phyloP scores from a whole-genome alignment of 1,140 invertebrate genomes.

The Himalopsyche phryganea region DNA sequence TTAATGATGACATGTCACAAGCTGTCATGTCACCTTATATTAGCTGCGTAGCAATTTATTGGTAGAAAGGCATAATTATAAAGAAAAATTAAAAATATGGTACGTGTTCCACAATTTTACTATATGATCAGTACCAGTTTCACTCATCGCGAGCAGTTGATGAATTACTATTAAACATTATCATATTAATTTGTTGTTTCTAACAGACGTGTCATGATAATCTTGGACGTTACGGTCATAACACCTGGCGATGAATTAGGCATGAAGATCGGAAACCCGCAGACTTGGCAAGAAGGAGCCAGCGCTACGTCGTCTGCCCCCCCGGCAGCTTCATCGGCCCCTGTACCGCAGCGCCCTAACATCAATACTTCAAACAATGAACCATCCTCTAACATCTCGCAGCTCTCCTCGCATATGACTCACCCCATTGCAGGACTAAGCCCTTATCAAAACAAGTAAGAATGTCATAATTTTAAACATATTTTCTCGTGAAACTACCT shows the following conservation, averaged over 20 bases:
- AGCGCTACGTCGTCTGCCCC: constrained; percentile 26
- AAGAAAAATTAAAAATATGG: too few relatives aligned
- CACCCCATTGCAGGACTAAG: constrained; percentile 77
- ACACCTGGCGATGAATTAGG: constrained; percentile 67
- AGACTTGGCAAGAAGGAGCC: constrained; percentile 49
- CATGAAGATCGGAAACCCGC: constrained; percentile 74
- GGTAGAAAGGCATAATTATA: too few relatives aligned
- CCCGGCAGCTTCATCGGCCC: constrained; percentile 34
- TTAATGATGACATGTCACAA: too few relatives aligned
- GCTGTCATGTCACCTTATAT: too few relatives aligned
- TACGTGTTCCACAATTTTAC: too few relatives aligned
- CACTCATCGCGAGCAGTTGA: too few relatives aligned
- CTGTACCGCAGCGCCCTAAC: constrained; percentile 27
- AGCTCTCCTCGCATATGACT: constrained; percentile 49
- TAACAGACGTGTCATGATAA: constrained; percentile 73
- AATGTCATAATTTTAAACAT: too few relatives aligned
- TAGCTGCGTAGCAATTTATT: too few relatives aligned
- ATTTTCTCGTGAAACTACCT: too few relatives aligned
- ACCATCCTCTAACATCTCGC: constrained; percentile 36
- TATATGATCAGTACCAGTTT: too few relatives aligned
- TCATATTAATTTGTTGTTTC: too few relatives aligned
- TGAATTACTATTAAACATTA: too few relatives aligned
- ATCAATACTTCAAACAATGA: constrained; percentile 12
- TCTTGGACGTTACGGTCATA: constrained; percentile 75
- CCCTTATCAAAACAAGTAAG: constrained; percentile 86